Evolutionary conservation across 2,113 vertebrate species (phyloP).

Genomic region (Macaca fascicularis): DNA sequence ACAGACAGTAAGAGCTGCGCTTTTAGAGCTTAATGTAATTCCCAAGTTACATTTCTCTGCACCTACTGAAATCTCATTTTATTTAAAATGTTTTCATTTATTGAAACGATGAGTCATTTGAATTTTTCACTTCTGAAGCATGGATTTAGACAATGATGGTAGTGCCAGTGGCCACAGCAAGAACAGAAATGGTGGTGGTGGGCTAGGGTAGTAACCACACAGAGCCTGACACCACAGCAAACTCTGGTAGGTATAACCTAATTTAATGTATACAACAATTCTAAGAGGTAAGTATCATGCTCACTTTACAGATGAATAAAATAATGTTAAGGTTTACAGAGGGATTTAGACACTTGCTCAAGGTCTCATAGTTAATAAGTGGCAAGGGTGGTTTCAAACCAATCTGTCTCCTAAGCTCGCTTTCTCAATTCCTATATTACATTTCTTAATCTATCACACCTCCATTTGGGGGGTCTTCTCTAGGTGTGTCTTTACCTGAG

Average conservation of each 20-base stretch:
- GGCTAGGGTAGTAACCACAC: neutral
- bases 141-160: accelerated
- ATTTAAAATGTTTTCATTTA: constrained; percentile 9
- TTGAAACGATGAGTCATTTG: neutral
- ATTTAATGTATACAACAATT: neutral
- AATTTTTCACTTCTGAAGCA: neutral
- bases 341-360: neutral
- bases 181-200: neutral
- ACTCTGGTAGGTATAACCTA: neutral
- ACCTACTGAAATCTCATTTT: neutral
- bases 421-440: neutral
- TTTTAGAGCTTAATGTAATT: constrained; percentile 20
- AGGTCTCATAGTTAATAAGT: neutral
- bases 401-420: neutral
- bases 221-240: neutral
- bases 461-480: neutral
- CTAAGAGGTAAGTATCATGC: neutral
- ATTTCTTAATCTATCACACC: neutral
- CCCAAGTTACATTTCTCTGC: neutral
- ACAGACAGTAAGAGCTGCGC: neutral
- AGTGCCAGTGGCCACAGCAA: neutral
- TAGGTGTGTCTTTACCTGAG: constrained; percentile 87
- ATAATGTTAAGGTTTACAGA: neutral
- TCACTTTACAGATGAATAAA: neutral
- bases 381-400: neutral